phyloP scores from a whole-genome alignment of 2,797 vertebrate genomes.

The Ara ararauna region DNA sequence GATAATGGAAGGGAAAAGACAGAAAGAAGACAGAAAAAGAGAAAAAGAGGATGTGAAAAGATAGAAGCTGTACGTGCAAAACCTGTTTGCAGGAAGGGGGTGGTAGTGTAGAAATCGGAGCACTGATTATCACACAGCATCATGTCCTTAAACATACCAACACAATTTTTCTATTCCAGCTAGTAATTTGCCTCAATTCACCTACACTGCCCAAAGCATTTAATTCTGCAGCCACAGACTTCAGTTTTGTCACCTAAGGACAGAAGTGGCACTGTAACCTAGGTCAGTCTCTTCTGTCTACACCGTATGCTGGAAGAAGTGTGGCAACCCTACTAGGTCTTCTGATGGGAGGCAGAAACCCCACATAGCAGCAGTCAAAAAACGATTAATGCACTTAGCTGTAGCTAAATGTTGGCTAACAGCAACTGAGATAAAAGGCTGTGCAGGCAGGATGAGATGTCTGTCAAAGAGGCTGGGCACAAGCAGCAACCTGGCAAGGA shows the following conservation, averaged over 20 bases:
- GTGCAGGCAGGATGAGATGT: neutral
- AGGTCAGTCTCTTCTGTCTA: neutral
- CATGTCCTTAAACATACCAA: neutral
- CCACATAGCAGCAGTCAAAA: conserved; percentile 1
- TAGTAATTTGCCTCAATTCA: conserved; percentile 18
- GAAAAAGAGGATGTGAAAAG: neutral
- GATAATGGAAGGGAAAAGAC: neutral
- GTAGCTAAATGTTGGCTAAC: conserved; percentile 30
- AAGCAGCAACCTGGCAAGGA: conserved; percentile 1
- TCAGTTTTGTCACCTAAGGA: conserved; percentile 1
- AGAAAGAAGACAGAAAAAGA: neutral
- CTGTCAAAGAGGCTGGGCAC: neutral
- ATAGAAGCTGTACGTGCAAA: neutral
- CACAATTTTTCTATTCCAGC: neutral
- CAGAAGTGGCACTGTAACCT: neutral
- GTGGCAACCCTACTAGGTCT: neutral
- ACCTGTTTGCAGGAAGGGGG: neutral
- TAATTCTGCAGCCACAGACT: neutral
- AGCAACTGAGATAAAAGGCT: conserved; percentile 40
- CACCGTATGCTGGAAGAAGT: neutral
- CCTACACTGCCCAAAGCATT: neutral
- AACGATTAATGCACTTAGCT: neutral
- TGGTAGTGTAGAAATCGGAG: neutral
- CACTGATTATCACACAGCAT: neutral
- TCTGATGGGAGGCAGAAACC: conserved; percentile 7